Conservation (phyloP, 2,888 invertebrate genomes). For the Tribolium freemani region DNA sequence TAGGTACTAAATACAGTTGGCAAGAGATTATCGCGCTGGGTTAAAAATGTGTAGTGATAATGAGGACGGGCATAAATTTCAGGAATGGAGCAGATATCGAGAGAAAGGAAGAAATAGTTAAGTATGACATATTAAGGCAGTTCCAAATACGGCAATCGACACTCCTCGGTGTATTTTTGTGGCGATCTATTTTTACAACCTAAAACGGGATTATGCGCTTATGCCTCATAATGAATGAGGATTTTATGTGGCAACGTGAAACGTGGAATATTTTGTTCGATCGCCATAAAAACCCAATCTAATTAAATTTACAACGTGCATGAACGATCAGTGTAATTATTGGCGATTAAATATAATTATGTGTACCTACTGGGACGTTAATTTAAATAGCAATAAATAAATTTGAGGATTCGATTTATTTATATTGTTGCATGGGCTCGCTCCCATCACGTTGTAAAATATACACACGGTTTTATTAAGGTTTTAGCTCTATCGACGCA, state of each 20-base stretch:
- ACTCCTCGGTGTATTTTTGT: constrained; percentile 29
- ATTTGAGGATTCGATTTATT: constrained; percentile 23
- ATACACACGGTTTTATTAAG: constrained; percentile 20
- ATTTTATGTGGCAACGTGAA: constrained; percentile 35
- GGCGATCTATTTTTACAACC: constrained; percentile 30
- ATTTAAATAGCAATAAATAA: constrained; percentile 38
- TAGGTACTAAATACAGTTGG: not conserved
- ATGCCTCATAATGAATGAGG: constrained; percentile 31
- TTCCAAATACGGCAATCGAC: constrained; percentile 29
- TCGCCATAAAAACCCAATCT: constrained; percentile 35
- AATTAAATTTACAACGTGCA: constrained; percentile 40
- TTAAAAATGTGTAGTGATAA: constrained; percentile 14
- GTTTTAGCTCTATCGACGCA: constrained; percentile 26
- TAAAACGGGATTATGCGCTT: constrained; percentile 30
- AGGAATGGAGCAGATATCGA: constrained; percentile 12
- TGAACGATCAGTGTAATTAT: constrained; percentile 39
- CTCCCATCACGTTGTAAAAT: constrained; percentile 12
- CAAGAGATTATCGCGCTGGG: constrained; percentile 6
- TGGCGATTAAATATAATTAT: constrained; percentile 35
- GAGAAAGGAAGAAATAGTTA: constrained; percentile 35
- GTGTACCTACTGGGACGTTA: constrained; percentile 35
- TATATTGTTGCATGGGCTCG: not conserved
- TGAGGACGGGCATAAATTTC: constrained; percentile 20
- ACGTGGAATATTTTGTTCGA: constrained; percentile 34
- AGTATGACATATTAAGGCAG: constrained; percentile 30